Evolutionary conservation across 2,113 vertebrate species (phyloP).

Genomic region (Crotalus viridis): DNA sequence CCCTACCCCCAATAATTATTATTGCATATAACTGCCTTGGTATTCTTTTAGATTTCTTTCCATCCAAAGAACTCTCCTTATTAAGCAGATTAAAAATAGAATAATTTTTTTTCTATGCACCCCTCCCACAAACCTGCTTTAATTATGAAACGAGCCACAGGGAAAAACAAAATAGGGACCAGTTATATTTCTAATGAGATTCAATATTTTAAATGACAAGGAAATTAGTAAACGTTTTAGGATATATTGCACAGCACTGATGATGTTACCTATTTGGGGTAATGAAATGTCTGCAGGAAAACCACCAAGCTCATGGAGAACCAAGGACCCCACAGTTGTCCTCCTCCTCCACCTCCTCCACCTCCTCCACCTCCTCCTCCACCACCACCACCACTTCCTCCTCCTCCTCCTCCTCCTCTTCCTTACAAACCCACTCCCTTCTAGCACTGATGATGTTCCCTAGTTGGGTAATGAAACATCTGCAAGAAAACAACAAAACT

Average conservation of each 20-base stretch:
- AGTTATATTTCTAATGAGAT: background rate
- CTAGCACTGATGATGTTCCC: too few relatives aligned
- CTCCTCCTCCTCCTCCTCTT: too few relatives aligned
- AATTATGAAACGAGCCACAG: background rate
- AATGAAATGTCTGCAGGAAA: accelerated
- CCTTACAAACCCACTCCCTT: too few relatives aligned
- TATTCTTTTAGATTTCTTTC: background rate
- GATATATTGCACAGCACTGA: background rate
- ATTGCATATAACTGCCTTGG: background rate
- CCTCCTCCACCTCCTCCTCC: too few relatives aligned
- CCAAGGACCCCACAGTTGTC: background rate
- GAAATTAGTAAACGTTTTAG: background rate
- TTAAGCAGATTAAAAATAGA: background rate
- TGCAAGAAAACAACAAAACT: too few relatives aligned
- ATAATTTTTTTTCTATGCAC: background rate
- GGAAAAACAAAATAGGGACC: background rate
- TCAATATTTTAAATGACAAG: background rate
- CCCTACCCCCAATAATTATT: background rate
- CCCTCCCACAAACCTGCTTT: background rate
- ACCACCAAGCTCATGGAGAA: background rate
- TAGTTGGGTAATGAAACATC: too few relatives aligned
- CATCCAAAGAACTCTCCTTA: background rate
- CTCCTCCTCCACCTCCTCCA: too few relatives aligned
- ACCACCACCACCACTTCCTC: too few relatives aligned
- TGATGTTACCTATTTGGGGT: background rate